A percentile compares a stretch with the other conserved stretches of the same genome.
Conservation (phyloP, 2,113 vertebrate species). For the Elgaria multicarinata region DNA sequence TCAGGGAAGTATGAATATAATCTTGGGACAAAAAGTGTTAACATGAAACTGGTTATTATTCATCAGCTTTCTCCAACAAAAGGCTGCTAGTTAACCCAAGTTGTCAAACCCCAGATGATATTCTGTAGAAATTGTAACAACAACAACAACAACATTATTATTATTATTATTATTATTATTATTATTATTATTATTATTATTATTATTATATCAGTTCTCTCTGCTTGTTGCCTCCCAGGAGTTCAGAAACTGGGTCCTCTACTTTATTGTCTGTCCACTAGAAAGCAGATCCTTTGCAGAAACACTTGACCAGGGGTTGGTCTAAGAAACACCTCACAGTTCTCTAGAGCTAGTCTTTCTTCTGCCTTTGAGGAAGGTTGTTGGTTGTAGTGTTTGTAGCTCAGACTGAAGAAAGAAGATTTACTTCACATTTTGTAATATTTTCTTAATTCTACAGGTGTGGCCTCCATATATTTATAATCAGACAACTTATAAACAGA, state of each 20-base stretch:
- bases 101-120: neutral
- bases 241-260: neutral
- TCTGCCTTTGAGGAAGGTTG: too few relatives aligned
- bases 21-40: neutral
- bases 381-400: neutral
- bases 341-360: neutral
- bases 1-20: neutral
- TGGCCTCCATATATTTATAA: slow-evolving; percentile 67
- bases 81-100: neutral
- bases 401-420: neutral
- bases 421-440: slow-evolving; percentile 51
- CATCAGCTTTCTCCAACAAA: neutral
- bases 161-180: too few relatives aligned
- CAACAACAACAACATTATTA: too few relatives aligned
- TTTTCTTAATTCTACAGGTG: slow-evolving; percentile 67
- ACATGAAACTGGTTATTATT: neutral
- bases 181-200: too few relatives aligned
- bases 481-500: slow-evolving; percentile 61
- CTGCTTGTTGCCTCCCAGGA: neutral
- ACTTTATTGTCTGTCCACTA: neutral
- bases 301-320: too few relatives aligned
- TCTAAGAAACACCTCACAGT: neutral
- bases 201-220: neutral
- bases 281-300: neutral
- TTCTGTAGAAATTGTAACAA: neutral